Evolutionary conservation across 2,888 invertebrate species (phyloP).

Genomic region (Agelastica alni): DNA sequence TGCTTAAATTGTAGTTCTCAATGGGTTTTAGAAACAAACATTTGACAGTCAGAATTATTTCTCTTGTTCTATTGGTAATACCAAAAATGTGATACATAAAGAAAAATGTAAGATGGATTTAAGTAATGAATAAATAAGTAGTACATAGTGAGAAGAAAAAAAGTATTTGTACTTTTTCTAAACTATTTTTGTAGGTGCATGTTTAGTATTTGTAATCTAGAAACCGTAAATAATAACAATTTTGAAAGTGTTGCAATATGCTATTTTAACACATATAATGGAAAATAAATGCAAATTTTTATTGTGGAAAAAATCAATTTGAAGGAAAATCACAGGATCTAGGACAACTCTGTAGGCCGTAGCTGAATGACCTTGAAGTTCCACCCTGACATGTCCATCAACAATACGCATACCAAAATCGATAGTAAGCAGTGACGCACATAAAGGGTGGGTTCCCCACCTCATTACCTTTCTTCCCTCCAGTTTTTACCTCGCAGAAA

Average conservation of each 20-base stretch:
- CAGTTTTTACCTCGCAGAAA: conserved; percentile 42
- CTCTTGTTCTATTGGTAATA: too few species aligned
- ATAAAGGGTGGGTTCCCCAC: conserved; percentile 47
- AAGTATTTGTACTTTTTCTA: too few species aligned
- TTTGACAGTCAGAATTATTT: too few species aligned
- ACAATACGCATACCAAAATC: conserved; percentile 45
- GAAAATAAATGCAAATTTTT: background rate
- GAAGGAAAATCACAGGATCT: background rate
- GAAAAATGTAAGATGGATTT: too few species aligned
- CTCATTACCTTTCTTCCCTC: conserved; percentile 26
- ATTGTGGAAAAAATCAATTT: conserved; percentile 3
- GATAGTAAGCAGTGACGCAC: conserved; percentile 56
- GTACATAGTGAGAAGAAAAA: too few species aligned
- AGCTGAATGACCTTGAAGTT: conserved; percentile 32
- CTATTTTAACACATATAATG: background rate
- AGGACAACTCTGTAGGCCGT: conserved; percentile 1
- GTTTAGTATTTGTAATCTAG: too few species aligned
- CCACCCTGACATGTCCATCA: conserved; percentile 33
- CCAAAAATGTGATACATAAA: too few species aligned
- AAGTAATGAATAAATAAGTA: too few species aligned
- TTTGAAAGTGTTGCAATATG: background rate
- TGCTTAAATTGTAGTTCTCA: too few species aligned
- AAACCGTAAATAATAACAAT: too few species aligned
- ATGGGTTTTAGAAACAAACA: too few species aligned
- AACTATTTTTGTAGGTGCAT: too few species aligned